Evolutionary conservation across 1,140 invertebrate genomes (phyloP), one percentile per base, ranked within the genome.

Genomic region (Microplitis demolitor): DNA sequence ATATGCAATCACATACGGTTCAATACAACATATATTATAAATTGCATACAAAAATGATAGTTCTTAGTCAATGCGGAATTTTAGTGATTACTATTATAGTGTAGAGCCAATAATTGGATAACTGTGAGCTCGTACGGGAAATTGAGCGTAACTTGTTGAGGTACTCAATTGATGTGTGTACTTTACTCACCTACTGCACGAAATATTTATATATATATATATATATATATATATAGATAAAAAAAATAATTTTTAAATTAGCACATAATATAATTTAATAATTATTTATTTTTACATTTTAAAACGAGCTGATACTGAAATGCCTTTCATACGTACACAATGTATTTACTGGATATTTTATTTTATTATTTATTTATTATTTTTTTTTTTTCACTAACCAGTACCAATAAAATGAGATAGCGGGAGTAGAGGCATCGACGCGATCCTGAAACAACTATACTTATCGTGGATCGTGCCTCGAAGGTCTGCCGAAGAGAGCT

Each of bases 391-490:
- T 24, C 24, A 24, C 24, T 24, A 24, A 83, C 82, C 82, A 85
- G 80, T 80, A 83, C 82, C 80, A 85, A 85, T 86, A 84, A 86
- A 83, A 81, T 83, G 78, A 83, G 79, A 86, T 85, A 85, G 82
- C 82, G 80, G 79, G 83, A 84, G 84, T 83, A 78, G 69, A 80
- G 78, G 80, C 79, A 80, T 82, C 78, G 80, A 82, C 78, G 78
- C 79, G 80, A 84, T 83, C 73, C 80, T 81, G 82, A 83, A 86
- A 85, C 84, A 82, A 85, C 85, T 85, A 86, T 85, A 86, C 85
- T 86, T 86, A 86, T 85, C 84, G 83, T 74, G 71, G 81, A 86
- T 86, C 85, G 83, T 85, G 85, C 85, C 84, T 86, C 75, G 83
- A 79, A 86, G 85, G 78, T 84, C 79, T 81, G 80, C 74, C 77